Conservation (phyloP, 2,888 invertebrate species). For the Petrolisthes manimaculis region DNA sequence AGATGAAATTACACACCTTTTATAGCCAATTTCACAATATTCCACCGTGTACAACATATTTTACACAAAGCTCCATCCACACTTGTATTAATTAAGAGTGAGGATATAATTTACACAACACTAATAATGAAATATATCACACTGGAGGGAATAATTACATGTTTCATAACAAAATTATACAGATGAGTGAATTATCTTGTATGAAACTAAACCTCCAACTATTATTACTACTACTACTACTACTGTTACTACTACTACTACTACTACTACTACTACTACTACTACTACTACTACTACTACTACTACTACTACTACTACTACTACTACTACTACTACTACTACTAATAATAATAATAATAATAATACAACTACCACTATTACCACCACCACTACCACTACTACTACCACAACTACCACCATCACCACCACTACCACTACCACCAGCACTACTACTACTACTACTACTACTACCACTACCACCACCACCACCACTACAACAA, state of each 20-base stretch:
- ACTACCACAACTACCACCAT: constrained; percentile 3
- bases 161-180: no score
- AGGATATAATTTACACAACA: no score
- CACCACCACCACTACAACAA: constrained; percentile 13
- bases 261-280: constrained; percentile 1
- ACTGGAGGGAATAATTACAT: no score
- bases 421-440: constrained; percentile 19
- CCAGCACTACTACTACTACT: constrained; percentile 24
- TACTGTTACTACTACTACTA: constrained; percentile 9
- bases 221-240: not conserved
- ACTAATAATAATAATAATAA: constrained; percentile 15
- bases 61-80: no score
- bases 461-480: constrained; percentile 4
- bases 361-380: constrained; percentile 4
- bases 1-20: not conserved
- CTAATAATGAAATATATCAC: no score
- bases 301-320: not conserved
- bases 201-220: no score
- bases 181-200: no score
- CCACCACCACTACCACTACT: constrained; percentile 10
- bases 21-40: not conserved
- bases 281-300: not conserved
- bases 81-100: no score
- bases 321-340: constrained; percentile 30
- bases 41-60: not conserved